Conservation (phyloP, 2,888 invertebrate genomes). For the Allacma fusca region DNA sequence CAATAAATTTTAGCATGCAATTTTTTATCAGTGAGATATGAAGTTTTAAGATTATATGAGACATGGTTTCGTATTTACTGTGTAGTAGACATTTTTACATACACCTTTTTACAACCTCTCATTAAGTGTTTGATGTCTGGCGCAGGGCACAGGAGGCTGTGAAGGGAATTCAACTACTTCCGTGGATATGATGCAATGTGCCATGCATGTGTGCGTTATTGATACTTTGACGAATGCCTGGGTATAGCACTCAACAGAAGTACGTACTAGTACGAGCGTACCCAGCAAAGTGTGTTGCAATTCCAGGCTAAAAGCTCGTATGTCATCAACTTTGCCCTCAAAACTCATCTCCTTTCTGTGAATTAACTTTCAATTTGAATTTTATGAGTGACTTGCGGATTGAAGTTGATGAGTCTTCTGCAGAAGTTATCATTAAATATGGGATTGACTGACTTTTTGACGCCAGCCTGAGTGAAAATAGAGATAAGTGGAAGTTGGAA, state of each 20-base stretch:
- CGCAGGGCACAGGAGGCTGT: neutral
- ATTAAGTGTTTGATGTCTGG: neutral
- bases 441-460: neutral
- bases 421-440: neutral
- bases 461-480: neutral
- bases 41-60: too few species aligned
- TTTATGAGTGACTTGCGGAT: too few species aligned
- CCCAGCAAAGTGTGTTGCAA: neutral
- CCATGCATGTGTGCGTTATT: neutral
- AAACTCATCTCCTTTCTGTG: too few species aligned
- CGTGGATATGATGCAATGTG: neutral
- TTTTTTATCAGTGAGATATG: neutral
- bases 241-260: too few species aligned
- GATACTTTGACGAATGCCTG: too few species aligned
- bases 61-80: too few species aligned
- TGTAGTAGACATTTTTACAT: too few species aligned
- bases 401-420: neutral
- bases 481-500: neutral
- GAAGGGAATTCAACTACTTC: neutral
- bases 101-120: neutral
- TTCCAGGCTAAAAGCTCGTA: neutral
- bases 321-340: constrained; percentile 7
- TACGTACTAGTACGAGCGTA: too few species aligned
- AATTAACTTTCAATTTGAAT: neutral
- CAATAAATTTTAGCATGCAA: neutral